Percentiles rank a stretch among this genome's conserved stretches.
Conservation (phyloP, 2,888 invertebrate species). For the Elegia similella region DNA sequence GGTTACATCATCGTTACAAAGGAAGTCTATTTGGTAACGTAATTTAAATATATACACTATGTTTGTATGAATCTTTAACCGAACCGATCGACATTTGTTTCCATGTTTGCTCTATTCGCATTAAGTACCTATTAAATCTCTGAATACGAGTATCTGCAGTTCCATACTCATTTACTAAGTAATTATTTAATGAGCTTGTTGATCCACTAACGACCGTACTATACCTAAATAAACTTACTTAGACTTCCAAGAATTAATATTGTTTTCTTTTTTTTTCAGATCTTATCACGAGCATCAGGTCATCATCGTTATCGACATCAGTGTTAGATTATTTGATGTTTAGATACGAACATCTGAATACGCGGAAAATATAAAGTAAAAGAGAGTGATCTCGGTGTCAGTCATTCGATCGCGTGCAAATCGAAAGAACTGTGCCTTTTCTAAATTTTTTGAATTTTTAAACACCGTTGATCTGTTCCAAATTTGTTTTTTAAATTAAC, state of each 20-base stretch:
- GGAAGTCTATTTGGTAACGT: too few relatives aligned
- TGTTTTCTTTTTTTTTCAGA: conserved; percentile 59
- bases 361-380: conserved; percentile 26
- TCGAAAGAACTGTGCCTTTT: conserved; percentile 21
- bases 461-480: conserved; percentile 8
- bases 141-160: neutral
- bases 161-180: neutral
- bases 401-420: conserved; percentile 38
- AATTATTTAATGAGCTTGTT: conserved; percentile 14
- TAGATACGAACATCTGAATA: conserved; percentile 32
- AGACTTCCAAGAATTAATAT: conserved; percentile 30
- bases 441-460: too few relatives aligned
- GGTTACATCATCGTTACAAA: too few relatives aligned
- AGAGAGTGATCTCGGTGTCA: conserved; percentile 34
- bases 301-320: conserved; percentile 53
- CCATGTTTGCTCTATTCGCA: too few relatives aligned
- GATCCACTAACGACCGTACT: conserved; percentile 1
- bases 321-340: conserved; percentile 42
- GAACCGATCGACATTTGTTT: too few relatives aligned
- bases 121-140: too few relatives aligned
- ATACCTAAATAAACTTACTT: conserved; percentile 31
- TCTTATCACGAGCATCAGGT: conserved; percentile 65
- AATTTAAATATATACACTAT: too few relatives aligned
- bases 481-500: conserved; percentile 15
- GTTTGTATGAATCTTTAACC: too few relatives aligned